A percentile compares a stretch with the other conserved stretches of the same genome.
These are phyloP conservation scores for Penaeus vannamei DNA, from an alignment of 1,140 invertebrate genomes.

Conservation along the genomic window DNA sequence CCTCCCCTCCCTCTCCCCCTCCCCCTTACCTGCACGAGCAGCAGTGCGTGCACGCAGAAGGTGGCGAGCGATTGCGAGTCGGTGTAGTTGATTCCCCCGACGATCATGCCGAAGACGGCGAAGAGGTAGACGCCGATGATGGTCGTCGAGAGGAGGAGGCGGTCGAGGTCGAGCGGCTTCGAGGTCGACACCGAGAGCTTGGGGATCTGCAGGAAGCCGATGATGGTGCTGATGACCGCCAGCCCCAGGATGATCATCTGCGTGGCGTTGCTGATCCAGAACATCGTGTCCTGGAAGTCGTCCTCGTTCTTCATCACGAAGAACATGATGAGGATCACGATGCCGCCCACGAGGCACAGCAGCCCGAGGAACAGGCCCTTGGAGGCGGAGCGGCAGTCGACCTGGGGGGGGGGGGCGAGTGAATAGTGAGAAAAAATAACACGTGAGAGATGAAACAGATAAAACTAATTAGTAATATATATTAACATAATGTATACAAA, in stretches of 20 bases:
- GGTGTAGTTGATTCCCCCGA: slow-evolving; percentile 69
- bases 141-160: slow-evolving; percentile 74
- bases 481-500: too few relatives aligned
- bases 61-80: slow-evolving; percentile 72
- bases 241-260: slow-evolving; percentile 71
- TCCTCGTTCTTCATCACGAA: slow-evolving; percentile 77
- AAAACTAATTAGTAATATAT: too few relatives aligned
- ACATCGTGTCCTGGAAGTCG: slow-evolving; percentile 73
- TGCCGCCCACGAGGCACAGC: slow-evolving; percentile 76
- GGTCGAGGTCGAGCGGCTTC: slow-evolving; percentile 73
- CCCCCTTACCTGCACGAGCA: slow-evolving; percentile 75
- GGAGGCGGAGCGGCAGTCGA: slow-evolving; percentile 76
- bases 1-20: slow-evolving; percentile 45
- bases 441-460: too few relatives aligned
- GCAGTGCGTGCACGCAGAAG: slow-evolving; percentile 73
- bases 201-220: slow-evolving; percentile 71
- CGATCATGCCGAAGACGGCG: slow-evolving; percentile 76
- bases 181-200: slow-evolving; percentile 73
- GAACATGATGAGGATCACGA: slow-evolving; percentile 79
- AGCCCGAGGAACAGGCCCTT: slow-evolving; percentile 79
- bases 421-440: not conserved
- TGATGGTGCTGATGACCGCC: slow-evolving; percentile 72
- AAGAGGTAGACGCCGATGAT: slow-evolving; percentile 77
- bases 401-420: slow-evolving; percentile 66
- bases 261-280: slow-evolving; percentile 71